phyloP scores from a whole-genome alignment of 2,113 vertebrate genomes.

The Mus pahari region DNA sequence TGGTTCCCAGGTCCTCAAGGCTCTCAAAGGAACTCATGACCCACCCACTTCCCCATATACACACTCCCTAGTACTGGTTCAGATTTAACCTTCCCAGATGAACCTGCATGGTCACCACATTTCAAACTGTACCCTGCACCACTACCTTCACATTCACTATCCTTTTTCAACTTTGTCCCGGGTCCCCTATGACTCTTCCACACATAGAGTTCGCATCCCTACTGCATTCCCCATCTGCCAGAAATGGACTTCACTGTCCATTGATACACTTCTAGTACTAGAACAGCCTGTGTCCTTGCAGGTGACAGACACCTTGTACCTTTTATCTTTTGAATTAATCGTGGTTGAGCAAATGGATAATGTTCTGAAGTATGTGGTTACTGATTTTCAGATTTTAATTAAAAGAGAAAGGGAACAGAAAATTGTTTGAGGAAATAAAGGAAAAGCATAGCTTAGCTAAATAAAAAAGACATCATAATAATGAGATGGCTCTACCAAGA shows the following conservation, averaged over 20 bases:
- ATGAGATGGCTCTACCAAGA: background rate
- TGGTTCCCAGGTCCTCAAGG: background rate
- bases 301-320: too few species aligned
- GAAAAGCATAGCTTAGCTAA: background rate
- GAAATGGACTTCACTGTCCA: background rate
- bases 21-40: too few species aligned
- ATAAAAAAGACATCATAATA: background rate
- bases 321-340: background rate
- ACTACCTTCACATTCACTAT: background rate
- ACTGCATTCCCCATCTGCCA: background rate
- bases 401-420: constrained; percentile 24
- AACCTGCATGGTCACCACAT: background rate
- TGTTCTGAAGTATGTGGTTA: background rate
- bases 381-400: constrained; percentile 16
- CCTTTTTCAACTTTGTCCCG: background rate
- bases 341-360: background rate
- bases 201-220: background rate
- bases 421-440: background rate
- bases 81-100: background rate
- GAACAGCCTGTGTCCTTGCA: background rate
- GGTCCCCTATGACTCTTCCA: background rate
- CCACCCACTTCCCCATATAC: background rate
- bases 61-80: background rate
- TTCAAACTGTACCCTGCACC: background rate
- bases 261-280: background rate